Evolutionary conservation across 2,797 vertebrate genomes (phyloP), one percentile per base, ranked within the genome.

Genomic region (Lepilemur septentrionalis): DNA sequence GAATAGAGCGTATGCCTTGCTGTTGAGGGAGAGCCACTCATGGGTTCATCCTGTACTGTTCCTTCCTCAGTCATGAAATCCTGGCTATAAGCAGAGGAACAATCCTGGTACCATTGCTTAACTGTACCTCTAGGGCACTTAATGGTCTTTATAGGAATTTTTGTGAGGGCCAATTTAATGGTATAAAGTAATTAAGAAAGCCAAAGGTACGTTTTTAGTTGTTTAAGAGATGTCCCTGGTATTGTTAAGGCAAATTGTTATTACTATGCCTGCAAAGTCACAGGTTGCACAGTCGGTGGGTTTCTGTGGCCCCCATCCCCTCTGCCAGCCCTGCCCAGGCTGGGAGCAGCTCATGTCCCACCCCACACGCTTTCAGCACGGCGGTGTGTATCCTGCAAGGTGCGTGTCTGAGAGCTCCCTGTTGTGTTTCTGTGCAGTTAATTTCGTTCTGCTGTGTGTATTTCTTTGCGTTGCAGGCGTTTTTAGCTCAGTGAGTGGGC

Each of bases 241-340:
- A 35, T 93, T 55, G 72, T 89, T 69, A 91, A 70, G 72, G 35
- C 88, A 30, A 92, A 63, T 22, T 55, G 35, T 20, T 30, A 17
- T 25, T 15, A 20, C 28, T 4, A 7, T 7, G 32, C n/a, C 43
- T 61, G 20, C 61, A 57, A 57, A 28, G 17, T 13, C 8, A 8
- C 2, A 10, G 55, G 46, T 91, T 41, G 63, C 12, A 8, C 28
- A 3, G 7, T 22, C 86, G 0, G 5, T 25, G 52, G 57, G 70
- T 38, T 72, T 82, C 43, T 46, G 32, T 28, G 32, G 3, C 14
- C 14, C 4, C 11, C 8, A 1, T 28, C 7, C 22, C 57, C n/a
- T 41, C 70, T 23, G 20, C 30, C 11, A 5, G 13, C 41, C 22
- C 35, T 32, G 43, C 73, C 22, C 20, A 0, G 57, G 15, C 46